These are phyloP conservation scores for Timema podura DNA, from an alignment of 2,888 invertebrate genomes.

Conservation along the genomic window DNA sequence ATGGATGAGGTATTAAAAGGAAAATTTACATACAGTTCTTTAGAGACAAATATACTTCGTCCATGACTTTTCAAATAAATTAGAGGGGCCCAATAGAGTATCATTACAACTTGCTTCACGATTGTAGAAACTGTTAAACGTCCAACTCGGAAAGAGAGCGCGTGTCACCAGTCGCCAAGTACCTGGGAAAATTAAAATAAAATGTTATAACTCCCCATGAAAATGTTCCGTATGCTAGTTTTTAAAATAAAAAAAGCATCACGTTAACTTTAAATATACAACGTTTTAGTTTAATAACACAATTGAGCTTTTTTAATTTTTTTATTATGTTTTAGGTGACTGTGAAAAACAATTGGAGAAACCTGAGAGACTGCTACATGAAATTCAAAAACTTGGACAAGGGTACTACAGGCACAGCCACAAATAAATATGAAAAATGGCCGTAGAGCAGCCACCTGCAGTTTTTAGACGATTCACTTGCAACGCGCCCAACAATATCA, in stretches of 20 bases:
- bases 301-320: background rate
- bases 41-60: no score
- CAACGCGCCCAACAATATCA: background rate
- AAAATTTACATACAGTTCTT: no score
- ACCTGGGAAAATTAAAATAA: conserved; percentile 34
- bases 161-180: conserved; percentile 37
- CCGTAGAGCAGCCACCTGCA: background rate
- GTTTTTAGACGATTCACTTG: conserved; percentile 2
- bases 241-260: background rate
- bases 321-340: no score
- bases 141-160: conserved; percentile 39
- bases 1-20: no score
- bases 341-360: background rate
- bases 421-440: conserved; percentile 2
- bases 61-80: no score
- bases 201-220: background rate
- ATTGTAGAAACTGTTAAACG: conserved; percentile 37
- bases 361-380: background rate
- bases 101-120: conserved; percentile 38
- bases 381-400: background rate
- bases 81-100: no score
- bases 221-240: background rate
- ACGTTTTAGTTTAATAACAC: background rate
- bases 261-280: no score
- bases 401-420: background rate